Conservation (phyloP, 2,797 vertebrate species). For the Graptemys geographica region DNA sequence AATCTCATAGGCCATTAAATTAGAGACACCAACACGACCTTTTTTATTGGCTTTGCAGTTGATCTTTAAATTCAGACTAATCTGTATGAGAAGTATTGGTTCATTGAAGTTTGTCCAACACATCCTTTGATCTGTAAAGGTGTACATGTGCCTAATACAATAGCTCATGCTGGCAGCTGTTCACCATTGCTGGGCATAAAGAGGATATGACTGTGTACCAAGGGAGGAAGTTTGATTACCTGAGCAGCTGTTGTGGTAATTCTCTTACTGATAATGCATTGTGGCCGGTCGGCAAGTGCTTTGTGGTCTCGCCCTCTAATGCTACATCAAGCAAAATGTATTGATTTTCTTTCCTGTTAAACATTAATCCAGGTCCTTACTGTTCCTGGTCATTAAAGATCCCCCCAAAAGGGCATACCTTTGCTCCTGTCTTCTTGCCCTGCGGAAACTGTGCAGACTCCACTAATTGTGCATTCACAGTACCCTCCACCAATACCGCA, state of each 20-base stretch:
- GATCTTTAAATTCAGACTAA: neutral
- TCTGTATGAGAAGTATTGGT: rapidly evolving
- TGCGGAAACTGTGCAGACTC: neutral
- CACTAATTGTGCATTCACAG: neutral
- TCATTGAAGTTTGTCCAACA: neutral
- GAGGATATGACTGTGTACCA: neutral
- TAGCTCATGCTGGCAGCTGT: neutral
- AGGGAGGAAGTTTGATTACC: neutral
- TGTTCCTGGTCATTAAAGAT: neutral
- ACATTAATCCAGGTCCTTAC: neutral
- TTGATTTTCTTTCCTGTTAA: neutral
- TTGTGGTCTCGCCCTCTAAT: neutral
- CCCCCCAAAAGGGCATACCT: neutral
- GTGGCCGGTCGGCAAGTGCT: neutral
- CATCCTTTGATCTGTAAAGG: neutral
- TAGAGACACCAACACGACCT: neutral
- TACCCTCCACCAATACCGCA: neutral
- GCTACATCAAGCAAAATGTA: neutral
- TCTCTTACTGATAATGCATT: neutral
- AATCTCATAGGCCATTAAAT: neutral
- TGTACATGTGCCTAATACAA: neutral
- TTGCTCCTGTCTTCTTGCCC: neutral
- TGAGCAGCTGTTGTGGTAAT: neutral
- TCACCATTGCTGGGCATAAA: neutral
- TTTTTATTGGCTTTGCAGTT: neutral